Conservation (phyloP, 2,113 vertebrate species). For the Hippotragus niger region DNA sequence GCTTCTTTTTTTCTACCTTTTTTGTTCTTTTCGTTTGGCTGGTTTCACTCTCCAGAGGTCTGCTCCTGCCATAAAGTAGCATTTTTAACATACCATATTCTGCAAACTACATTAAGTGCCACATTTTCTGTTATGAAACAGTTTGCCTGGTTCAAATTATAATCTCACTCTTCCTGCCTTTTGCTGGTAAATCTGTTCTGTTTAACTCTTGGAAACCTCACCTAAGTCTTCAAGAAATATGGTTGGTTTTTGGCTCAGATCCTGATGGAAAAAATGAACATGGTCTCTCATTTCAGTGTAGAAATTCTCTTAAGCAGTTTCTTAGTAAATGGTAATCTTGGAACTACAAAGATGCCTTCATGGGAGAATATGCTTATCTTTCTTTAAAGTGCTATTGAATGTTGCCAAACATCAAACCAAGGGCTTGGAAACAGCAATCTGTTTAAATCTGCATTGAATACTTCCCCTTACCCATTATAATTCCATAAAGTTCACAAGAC, state of each 20-base stretch:
- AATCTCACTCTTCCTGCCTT: constrained; percentile 50
- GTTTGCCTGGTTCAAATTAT: constrained; percentile 60
- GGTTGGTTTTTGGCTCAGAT: constrained; percentile 60
- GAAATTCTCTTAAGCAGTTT: constrained; percentile 43
- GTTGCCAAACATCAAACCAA: neutral
- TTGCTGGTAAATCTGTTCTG: constrained; percentile 64
- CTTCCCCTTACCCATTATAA: neutral
- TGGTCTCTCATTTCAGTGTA: constrained; percentile 38
- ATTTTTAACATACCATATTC: constrained; percentile 43
- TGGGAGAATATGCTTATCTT: constrained; percentile 8
- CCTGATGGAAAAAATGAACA: constrained; percentile 65
- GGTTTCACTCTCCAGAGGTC: neutral
- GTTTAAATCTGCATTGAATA: neutral
- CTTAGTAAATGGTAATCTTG: constrained; percentile 2
- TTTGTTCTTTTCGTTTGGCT: constrained; percentile 46
- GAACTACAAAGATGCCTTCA: neutral
- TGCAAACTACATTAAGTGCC: constrained; percentile 41
- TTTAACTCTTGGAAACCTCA: constrained; percentile 65
- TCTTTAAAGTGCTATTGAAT: neutral
- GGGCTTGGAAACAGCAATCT: neutral
- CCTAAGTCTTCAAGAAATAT: constrained; percentile 52
- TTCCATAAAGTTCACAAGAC: neutral
- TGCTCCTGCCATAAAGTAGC: constrained; percentile 1
- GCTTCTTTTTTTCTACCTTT: constrained; percentile 13
- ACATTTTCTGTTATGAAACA: constrained; percentile 53